A percentile compares a stretch with the other conserved stretches of the same genome.
Evolutionary conservation across 2,113 vertebrate genomes (phyloP).

Genomic region (Charina bottae): DNA sequence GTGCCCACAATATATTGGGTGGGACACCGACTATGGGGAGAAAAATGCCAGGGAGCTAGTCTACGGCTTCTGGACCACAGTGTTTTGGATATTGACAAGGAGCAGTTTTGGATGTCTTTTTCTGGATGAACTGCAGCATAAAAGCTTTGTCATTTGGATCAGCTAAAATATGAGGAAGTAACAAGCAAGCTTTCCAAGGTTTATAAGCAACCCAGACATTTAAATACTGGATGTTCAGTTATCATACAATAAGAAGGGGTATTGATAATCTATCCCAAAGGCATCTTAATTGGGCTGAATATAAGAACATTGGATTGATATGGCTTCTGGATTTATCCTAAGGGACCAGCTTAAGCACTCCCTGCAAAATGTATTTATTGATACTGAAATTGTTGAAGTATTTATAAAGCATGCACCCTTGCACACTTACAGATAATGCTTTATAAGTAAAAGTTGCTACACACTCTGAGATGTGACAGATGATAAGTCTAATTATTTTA

Average conservation of each 20-base stretch:
- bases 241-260: too few relatives aligned
- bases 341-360: neutral
- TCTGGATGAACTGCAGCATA: neutral
- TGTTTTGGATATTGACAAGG: too few relatives aligned
- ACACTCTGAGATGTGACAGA: neutral
- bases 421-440: neutral
- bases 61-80: too few relatives aligned
- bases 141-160: neutral
- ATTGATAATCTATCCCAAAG: neutral
- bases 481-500: neutral
- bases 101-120: too few relatives aligned
- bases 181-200: too few relatives aligned
- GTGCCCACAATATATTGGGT: neutral
- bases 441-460: constrained; percentile 3
- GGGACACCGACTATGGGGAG: too few relatives aligned
- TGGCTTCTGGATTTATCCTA: neutral
- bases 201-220: too few relatives aligned
- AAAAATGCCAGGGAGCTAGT: neutral
- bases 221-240: neutral
- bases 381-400: too few relatives aligned
- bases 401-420: neutral
- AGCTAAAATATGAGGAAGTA: too few relatives aligned
- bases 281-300: neutral
- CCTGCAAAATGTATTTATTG: neutral
- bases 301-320: neutral